Conservation (phyloP, 2,888 invertebrate genomes). For the Eucera pruinosa region DNA sequence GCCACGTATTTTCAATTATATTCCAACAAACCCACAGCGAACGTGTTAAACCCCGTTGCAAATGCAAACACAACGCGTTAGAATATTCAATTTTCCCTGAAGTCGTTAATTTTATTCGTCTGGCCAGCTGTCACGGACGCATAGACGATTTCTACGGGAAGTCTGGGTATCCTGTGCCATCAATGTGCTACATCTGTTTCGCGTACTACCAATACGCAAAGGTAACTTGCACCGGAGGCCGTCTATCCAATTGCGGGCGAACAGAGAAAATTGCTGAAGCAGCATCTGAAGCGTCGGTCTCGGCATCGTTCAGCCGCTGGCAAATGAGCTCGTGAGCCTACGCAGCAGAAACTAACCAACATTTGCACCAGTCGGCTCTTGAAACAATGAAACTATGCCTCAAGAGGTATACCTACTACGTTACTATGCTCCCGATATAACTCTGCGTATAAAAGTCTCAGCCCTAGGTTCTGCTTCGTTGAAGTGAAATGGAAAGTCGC, state of each 20-base stretch:
- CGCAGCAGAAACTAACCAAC: constrained; percentile 59
- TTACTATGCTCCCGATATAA: background rate
- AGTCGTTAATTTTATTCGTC: constrained; percentile 29
- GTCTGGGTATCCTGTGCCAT: background rate
- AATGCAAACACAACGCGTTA: constrained; percentile 11
- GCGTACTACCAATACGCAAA: constrained; percentile 24
- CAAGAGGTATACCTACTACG: constrained; percentile 1
- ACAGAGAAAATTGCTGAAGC: constrained; percentile 59
- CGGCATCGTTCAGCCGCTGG: constrained; percentile 21
- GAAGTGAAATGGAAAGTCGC: constrained; percentile 23
- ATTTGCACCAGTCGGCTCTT: constrained; percentile 38
- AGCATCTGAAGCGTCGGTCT: constrained; percentile 53
- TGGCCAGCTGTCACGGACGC: constrained; percentile 22
- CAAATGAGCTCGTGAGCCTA: constrained; percentile 48
- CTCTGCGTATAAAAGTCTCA: constrained; percentile 9
- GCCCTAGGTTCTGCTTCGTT: background rate
- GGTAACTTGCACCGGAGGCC: constrained; percentile 19
- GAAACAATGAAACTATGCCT: constrained; percentile 44
- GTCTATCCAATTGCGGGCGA: constrained; percentile 47
- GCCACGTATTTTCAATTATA: too few species aligned
- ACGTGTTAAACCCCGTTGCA: background rate
- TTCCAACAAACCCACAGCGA: too few species aligned
- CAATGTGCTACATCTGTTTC: constrained; percentile 23
- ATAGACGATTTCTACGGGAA: constrained; percentile 8
- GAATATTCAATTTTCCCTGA: constrained; percentile 27